Evolutionary conservation across 2,888 invertebrate genomes (phyloP).

Genomic region (Meiosimyza platycephala): DNA sequence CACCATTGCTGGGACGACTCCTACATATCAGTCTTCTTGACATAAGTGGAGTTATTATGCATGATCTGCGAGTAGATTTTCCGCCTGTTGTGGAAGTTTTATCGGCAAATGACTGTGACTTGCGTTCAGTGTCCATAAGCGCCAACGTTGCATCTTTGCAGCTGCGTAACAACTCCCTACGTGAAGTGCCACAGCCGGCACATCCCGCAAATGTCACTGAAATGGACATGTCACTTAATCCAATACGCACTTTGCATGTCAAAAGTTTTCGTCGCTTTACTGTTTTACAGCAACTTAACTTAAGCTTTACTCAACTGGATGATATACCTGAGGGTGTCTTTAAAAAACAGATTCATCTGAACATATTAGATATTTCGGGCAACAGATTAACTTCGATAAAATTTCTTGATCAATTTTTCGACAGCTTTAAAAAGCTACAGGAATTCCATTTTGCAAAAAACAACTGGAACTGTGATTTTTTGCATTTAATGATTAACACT

Average conservation of each 20-base stretch:
- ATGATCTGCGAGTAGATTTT: constrained; percentile 60
- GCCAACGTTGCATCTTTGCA: constrained; percentile 59
- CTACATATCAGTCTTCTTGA: constrained; percentile 55
- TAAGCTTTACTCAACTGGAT: constrained; percentile 58
- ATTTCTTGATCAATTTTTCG: constrained; percentile 58
- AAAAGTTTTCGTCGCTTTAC: constrained; percentile 59
- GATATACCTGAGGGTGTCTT: constrained; percentile 61
- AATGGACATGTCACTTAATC: constrained; percentile 61
- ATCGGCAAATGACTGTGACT: constrained; percentile 58
- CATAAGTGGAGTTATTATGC: constrained; percentile 60
- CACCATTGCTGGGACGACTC: constrained; percentile 59
- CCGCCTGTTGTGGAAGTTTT: constrained; percentile 53
- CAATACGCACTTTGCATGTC: constrained; percentile 58
- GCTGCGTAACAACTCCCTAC: constrained; percentile 60
- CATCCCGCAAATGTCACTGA: constrained; percentile 58
- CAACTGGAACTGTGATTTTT: constrained; percentile 64
- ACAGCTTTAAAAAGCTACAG: constrained; percentile 59
- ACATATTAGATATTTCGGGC: constrained; percentile 59
- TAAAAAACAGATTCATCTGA: constrained; percentile 59
- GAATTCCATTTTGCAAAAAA: constrained; percentile 65
- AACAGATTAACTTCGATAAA: constrained; percentile 61
- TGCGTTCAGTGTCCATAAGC: constrained; percentile 58
- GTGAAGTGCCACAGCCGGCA: constrained; percentile 61
- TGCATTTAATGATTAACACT: constrained; percentile 62
- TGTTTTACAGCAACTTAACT: constrained; percentile 56